Base-by-base conservation (phyloP, 2,888 invertebrate genomes). In the Mimachlamys varia region DNA sequence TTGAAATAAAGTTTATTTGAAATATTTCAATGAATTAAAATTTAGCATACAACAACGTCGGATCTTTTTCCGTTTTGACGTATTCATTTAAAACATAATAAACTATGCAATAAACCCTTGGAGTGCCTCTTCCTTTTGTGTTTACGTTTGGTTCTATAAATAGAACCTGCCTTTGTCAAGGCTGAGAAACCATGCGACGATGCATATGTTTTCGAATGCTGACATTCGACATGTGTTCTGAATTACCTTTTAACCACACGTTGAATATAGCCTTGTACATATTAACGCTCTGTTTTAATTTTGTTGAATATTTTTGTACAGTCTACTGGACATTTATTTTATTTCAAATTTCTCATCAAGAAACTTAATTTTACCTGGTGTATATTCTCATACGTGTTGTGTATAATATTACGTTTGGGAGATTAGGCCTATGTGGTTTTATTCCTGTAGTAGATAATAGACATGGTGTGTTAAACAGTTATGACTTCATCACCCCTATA, bases 121-220 rank as follows among this genome's bases (percentile, higher is more conserved):
- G 33, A 17, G 76, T 76, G 76, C 76, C 76, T 76, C 76, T 76
- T 76, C 76, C 76, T 76, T 76, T 76, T 76, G 76, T 76, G 76
- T 76, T 76, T 76, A 76, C 76, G 76, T 76, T 76, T 76, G 76
- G 76, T 33, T 76, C 76, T 76, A 76, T 76, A 76, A 76, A 76
- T 76, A 76, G 76, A 76, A 27, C 33, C 7, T 76, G 76, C 76
- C 76, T 76, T 76, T 76, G 76, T 76, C 76, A 76, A 76, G 76
- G 76, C 76, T 76, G 76, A 76, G 76, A 76, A 76, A 76, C 76
- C 76, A 76, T 76, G 76, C 76, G 76, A 76, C 76, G 76, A 76
- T 76, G 76, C 76, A 76, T 76, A 76, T 33, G 76, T 76, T 76
- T 76, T 76, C 76, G 17, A 76, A 76, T 76, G 76, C 76, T 76